Base-by-base conservation (phyloP, 2,888 invertebrate species). In the Macrophya annulata region DNA sequence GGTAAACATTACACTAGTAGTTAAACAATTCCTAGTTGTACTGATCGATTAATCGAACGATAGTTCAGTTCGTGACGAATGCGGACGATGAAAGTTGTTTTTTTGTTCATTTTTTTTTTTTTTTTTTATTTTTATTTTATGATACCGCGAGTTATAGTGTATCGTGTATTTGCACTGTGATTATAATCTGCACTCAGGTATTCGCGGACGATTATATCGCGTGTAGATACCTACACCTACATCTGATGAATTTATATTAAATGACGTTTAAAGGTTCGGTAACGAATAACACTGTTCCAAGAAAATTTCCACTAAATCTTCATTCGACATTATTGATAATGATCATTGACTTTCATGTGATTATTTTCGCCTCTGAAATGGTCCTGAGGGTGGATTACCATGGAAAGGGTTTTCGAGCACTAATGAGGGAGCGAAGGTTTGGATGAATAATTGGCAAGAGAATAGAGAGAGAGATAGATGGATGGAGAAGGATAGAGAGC, bases 161-260 rank as follows among this genome's bases (percentile, higher is more conserved):
- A n/a, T 40, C 21, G 6, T 8, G 43, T 62, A 81, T 81, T 81
- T 81, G 40, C 81, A 81, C 43, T 25, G 2, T n/a, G 81, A 81
- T 81, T 62, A 62, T 55, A 9, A 51, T 62, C 59, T 81, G 62
- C 62, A 43, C 62, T 40, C 43, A 45, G 45, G 45, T 74, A 74
- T 74, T 45, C n/a, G 21, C n/a, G n/a, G 45, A 8, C 43, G 72
- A 74, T 74, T 74, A 43, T 9, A 45, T 74, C 72, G 72, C 45
- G 72, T 45, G 1, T 6, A 15, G 6, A 15, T 6, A 17, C n/a
- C 4, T 37, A 3, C 25, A 68, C 68, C 4, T 9, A 62, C 8
- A 25, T 9, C 62, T 4, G 21, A 2, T 25, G 25, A 62, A 25
- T 62, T 12, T 4, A 10, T 62, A 21, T 62, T 25, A 10, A 62